Percentiles rank a stretch among this genome's conserved stretches.
Conservation (phyloP, 2,888 invertebrate species). For the Volucella zonaria region DNA sequence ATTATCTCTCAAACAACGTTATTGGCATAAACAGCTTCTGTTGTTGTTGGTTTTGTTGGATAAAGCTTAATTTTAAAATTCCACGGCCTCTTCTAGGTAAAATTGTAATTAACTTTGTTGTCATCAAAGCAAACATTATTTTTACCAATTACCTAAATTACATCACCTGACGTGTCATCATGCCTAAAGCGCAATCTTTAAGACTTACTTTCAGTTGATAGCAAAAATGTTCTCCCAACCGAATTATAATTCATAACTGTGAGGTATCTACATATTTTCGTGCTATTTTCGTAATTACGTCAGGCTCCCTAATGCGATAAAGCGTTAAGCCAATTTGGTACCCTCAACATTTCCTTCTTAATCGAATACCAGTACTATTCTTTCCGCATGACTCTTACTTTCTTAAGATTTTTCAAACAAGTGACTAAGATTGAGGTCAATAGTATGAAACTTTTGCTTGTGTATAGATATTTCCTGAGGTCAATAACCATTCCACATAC, state of each 20-base stretch:
- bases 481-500: neutral
- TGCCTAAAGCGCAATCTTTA: too few relatives aligned
- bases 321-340: neutral
- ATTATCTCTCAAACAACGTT: too few relatives aligned
- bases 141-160: too few relatives aligned
- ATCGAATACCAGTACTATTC: neutral
- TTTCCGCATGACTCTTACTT: neutral
- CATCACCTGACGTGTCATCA: too few relatives aligned
- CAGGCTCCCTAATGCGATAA: constrained; percentile 3
- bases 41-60: too few relatives aligned
- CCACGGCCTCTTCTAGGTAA: too few relatives aligned
- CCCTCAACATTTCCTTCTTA: neutral
- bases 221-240: neutral
- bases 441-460: too few relatives aligned
- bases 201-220: neutral
- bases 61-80: too few relatives aligned
- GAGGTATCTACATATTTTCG: neutral
- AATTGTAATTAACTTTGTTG: too few relatives aligned
- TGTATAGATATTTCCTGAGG: neutral
- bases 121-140: too few relatives aligned
- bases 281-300: neutral
- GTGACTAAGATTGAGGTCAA: neutral
- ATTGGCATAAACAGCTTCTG: too few relatives aligned
- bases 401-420: neutral
- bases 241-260: neutral